Base-by-base conservation (phyloP, 2,113 vertebrate species). In the Gymnorhina tibicen region DNA sequence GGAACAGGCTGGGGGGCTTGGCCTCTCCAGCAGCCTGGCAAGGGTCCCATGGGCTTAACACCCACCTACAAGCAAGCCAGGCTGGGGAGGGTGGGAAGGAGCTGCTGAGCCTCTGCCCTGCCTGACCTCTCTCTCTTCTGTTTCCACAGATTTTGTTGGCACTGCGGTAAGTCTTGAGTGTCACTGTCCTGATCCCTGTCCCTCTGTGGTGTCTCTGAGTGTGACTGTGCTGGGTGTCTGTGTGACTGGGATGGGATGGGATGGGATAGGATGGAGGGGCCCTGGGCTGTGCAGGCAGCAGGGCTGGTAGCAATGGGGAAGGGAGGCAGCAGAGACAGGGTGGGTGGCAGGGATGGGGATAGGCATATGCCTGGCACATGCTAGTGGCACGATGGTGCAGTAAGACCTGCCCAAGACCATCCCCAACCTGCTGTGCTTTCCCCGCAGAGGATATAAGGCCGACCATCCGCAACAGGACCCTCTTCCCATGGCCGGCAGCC, bases 91-190 rank as follows among this genome's bases (percentile, higher is more conserved):
- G 23, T 35, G 74, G 84, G 68, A 39, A 46, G 0, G 4, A 33
- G 64, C 39, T 41, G 56, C 80, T 0, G 11, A 62, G 18, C 28
- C 33, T 60, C 33, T 10, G 12, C 53, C 19, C 47, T 52, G 42
- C 72, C 94, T 97, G 79, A 96, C 11, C 0, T 44, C 33, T 32
- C 17, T 94, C 58, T 92, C 56, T 94, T 96, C 83, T 97, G 52
- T 95, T 95, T 90, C 94, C 89, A 85, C 93, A 98, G 98, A 98
- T 98, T 98, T 98, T 94, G 98, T 98, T 85, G 95, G 98, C 94
- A 92, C 98, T 47, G 98, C 98, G 95, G 98, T 98, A 93, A 98
- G 98, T 97, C 91, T 87, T n/a, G 91, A 95, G 85, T 11, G 50
- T 96, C 95, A 18, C 92, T 14, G 35, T 87, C 49, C 83, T 28